phyloP scores from a whole-genome alignment of 2,797 vertebrate species.

The Trachurus trachurus region DNA sequence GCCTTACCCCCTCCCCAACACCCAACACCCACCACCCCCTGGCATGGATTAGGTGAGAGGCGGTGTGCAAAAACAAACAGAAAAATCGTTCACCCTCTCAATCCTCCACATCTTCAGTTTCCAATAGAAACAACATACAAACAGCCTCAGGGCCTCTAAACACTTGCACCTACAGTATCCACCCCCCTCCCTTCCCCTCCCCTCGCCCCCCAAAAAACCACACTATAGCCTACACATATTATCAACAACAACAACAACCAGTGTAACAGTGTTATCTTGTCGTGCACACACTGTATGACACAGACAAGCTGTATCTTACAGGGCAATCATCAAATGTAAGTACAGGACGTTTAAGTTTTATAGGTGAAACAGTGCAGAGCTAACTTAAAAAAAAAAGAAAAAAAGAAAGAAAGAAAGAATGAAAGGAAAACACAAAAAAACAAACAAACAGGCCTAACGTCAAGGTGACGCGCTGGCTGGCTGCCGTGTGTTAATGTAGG shows the following conservation, averaged over 20 bases:
- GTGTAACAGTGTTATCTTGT: conserved; percentile 46
- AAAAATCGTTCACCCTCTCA: background rate
- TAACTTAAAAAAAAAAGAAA: too few relatives aligned
- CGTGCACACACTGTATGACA: conserved; percentile 30
- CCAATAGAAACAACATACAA: conserved; percentile 21
- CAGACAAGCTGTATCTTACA: conserved; percentile 46
- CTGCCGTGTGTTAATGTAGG: conserved; percentile 35
- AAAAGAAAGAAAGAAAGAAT: too few relatives aligned
- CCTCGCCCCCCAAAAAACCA: background rate
- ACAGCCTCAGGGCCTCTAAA: conserved; percentile 26
- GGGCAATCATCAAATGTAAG: conserved; percentile 31
- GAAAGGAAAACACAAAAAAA: conserved; percentile 33
- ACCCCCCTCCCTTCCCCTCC: conserved; percentile 7
- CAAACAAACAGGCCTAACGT: conserved; percentile 55
- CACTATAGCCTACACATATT: background rate
- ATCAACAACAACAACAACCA: conserved; percentile 35
- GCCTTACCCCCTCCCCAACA: too few relatives aligned
- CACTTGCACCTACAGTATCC: conserved; percentile 39
- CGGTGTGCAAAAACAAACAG: background rate
- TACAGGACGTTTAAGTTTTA: conserved; percentile 24
- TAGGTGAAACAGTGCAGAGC: conserved; percentile 27
- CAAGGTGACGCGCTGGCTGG: conserved; percentile 43
- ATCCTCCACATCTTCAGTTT: conserved; percentile 26
- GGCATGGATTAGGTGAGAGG: background rate
- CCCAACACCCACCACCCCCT: background rate